A percentile compares a stretch with the other conserved stretches of the same genome.
phyloP scores from a whole-genome alignment of 2,888 invertebrate genomes.

The Ennomos fuscantarius region DNA sequence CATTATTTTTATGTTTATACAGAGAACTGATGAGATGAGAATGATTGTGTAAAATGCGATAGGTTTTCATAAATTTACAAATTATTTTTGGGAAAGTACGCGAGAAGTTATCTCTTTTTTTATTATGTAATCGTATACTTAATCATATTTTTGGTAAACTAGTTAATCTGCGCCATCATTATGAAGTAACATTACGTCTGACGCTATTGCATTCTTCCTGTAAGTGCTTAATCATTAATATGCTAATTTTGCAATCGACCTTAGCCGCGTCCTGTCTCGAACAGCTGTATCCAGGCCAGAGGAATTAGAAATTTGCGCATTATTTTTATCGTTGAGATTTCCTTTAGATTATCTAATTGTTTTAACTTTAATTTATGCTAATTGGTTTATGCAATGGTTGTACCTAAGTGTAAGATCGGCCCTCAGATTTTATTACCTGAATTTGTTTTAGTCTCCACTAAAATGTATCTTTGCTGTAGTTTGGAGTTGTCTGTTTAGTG shows the following conservation, averaged over 20 bases:
- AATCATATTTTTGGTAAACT: background rate
- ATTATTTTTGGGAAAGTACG: no score
- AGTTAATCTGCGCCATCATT: background rate
- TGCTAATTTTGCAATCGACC: slow-evolving; percentile 37
- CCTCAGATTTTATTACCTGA: no score
- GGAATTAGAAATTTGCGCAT: slow-evolving; percentile 37
- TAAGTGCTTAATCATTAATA: slow-evolving; percentile 32
- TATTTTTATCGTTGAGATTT: slow-evolving; percentile 31
- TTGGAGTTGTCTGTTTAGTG: no score
- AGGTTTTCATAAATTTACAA: no score
- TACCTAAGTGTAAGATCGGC: no score
- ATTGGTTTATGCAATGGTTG: slow-evolving; percentile 3
- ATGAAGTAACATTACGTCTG: slow-evolving; percentile 36
- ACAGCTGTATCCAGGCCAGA: slow-evolving; percentile 21
- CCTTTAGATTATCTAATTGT: slow-evolving; percentile 31
- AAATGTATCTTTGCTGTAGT: no score
- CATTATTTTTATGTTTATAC: no score
- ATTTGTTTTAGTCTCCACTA: no score
- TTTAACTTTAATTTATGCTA: slow-evolving; percentile 12
- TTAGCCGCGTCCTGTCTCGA: slow-evolving; percentile 39
- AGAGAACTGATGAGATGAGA: no score
- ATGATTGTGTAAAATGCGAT: no score
- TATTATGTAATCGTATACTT: no score
- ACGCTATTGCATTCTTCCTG: slow-evolving; percentile 43
- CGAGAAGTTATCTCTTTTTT: no score